Conservation (phyloP, 2,113 vertebrate species). For the Calonectris borealis region DNA sequence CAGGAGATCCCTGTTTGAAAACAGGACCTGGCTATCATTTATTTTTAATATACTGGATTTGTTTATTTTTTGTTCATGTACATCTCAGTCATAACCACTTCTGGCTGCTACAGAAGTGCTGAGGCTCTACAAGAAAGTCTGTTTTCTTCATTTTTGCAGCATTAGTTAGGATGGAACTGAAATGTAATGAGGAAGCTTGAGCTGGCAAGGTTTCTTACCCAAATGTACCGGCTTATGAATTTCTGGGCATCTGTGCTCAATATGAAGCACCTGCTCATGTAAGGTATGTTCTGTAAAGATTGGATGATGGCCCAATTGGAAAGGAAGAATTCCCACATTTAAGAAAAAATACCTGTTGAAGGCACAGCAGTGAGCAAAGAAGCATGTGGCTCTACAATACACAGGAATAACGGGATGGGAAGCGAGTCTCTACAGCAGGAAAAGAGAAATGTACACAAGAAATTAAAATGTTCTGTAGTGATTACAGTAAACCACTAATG, state of each 20-base stretch:
- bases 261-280: constrained; percentile 15
- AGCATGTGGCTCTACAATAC: background rate
- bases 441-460: background rate
- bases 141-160: background rate
- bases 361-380: background rate
- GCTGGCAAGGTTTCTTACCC: constrained; percentile 1
- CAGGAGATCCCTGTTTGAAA: background rate
- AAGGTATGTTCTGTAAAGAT: constrained; percentile 13
- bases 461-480: background rate
- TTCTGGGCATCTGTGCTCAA: constrained; percentile 42
- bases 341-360: constrained; percentile 38
- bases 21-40: background rate
- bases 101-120: background rate
- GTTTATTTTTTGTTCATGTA: background rate
- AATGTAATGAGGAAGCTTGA: background rate
- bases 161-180: background rate
- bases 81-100: background rate
- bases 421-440: background rate
- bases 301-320: constrained; percentile 17
- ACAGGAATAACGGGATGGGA: background rate
- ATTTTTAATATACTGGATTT: background rate
- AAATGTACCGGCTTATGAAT: background rate
- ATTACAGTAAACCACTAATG: background rate
- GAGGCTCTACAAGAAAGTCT: background rate
- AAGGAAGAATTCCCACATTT: background rate